These are phyloP conservation scores for Ictalurus punctatus DNA, from an alignment of 2,113 vertebrate species.

Conservation along the genomic window DNA sequence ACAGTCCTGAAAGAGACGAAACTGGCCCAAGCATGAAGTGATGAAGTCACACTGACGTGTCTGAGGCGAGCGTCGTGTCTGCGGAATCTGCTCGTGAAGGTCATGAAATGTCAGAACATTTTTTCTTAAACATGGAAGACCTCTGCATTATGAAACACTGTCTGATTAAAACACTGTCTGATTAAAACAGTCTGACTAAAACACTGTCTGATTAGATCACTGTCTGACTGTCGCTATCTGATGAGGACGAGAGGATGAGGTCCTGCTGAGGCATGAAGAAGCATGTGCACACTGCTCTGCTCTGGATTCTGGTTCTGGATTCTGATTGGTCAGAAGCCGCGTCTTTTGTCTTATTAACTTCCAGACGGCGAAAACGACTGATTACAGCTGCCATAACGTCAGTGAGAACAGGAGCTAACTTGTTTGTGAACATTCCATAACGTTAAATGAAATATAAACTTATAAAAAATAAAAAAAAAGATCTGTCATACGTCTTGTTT, in stretches of 20 bases:
- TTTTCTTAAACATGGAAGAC: not conserved
- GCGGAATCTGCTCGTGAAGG: not conserved
- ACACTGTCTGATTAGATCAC: not conserved
- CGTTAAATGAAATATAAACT: too few relatives aligned
- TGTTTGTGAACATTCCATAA: too few relatives aligned
- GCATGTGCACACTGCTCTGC: not conserved
- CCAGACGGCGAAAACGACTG: too few relatives aligned
- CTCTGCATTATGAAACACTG: constrained; percentile 20
- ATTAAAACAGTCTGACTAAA: not conserved
- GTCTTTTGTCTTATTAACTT: too few relatives aligned
- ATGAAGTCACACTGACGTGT: not conserved
- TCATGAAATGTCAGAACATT: constrained; percentile 10
- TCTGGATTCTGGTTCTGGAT: not conserved
- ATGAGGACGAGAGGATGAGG: not conserved
- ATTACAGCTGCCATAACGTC: too few relatives aligned
- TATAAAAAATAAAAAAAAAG: too few relatives aligned
- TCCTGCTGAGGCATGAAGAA: not conserved
- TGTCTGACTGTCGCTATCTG: not conserved
- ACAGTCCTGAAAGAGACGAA: not conserved
- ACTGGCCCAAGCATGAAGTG: not conserved
- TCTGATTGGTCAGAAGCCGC: too few relatives aligned
- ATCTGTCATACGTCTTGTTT: not conserved
- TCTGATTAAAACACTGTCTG: not conserved
- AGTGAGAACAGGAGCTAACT: too few relatives aligned
- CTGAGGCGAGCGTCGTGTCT: not conserved